These are phyloP conservation scores for Fragum fragum DNA, from an alignment of 2,888 invertebrate genomes.

Conservation along the genomic window DNA sequence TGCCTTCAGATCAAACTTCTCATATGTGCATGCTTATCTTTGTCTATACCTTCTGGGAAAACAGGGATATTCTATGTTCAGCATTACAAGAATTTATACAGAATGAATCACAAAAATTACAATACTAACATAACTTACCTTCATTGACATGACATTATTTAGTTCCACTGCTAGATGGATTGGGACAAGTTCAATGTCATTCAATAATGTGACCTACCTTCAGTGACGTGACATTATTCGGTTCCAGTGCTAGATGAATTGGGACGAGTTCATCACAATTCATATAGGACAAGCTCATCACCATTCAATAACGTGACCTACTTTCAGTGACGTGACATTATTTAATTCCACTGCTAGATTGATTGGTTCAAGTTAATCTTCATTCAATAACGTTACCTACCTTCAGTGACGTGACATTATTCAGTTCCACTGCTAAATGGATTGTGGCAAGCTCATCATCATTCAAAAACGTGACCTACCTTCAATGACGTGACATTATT, in stretches of 20 bases:
- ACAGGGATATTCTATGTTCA: too few relatives aligned
- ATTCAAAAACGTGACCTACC: too few relatives aligned
- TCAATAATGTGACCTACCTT: constrained; percentile 87
- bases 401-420: constrained; percentile 69
- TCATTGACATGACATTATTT: constrained; percentile 66
- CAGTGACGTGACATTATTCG: constrained; percentile 66
- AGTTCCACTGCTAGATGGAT: constrained; percentile 90
- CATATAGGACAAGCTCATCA: constrained; percentile 90
- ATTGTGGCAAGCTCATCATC: constrained; percentile 93
- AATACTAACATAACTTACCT: constrained; percentile 68
- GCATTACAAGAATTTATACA: too few relatives aligned
- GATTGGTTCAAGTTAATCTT: constrained; percentile 92
- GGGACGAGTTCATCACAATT: constrained; percentile 94
- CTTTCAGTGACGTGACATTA: constrained; percentile 71
- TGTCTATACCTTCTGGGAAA: too few relatives aligned
- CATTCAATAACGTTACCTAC: too few relatives aligned
- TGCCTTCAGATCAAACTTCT: too few relatives aligned
- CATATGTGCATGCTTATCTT: too few relatives aligned
- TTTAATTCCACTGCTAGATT: constrained; percentile 88
- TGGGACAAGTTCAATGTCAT: constrained; percentile 93
- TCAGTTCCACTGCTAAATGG: constrained; percentile 88
- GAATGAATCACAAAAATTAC: too few relatives aligned
- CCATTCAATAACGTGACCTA: too few relatives aligned
- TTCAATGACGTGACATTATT: constrained; percentile 69
- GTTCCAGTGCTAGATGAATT: constrained; percentile 89